Conservation (phyloP, 1,140 invertebrate genomes). For the Paraescarpia echinospica region DNA sequence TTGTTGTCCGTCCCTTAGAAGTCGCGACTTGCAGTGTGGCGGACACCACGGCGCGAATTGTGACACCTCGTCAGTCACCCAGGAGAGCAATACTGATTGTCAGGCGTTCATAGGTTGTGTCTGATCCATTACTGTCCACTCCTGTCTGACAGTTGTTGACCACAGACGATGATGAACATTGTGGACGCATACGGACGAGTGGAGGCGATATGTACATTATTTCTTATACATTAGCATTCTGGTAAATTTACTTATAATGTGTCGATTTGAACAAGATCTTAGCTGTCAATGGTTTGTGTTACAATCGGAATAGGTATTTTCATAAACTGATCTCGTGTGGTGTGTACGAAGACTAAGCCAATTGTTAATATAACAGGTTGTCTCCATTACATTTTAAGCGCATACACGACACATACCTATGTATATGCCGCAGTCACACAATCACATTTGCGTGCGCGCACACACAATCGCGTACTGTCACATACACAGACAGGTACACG, state of each 20-base stretch:
- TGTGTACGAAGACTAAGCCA: too few species aligned
- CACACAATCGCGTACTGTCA: not conserved
- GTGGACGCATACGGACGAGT: not conserved
- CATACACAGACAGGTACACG: too few species aligned
- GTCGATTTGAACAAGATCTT: too few species aligned
- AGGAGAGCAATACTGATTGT: not conserved
- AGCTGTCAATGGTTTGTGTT: too few species aligned
- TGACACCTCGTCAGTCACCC: not conserved
- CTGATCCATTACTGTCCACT: not conserved
- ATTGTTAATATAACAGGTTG: too few species aligned
- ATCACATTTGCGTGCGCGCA: not conserved
- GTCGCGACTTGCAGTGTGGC: too few species aligned
- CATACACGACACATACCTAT: not conserved
- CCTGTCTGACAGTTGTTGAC: not conserved
- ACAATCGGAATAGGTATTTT: too few species aligned
- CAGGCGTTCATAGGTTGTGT: not conserved
- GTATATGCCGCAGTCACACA: not conserved
- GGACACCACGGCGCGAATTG: not conserved
- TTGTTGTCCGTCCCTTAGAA: too few species aligned
- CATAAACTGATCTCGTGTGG: too few species aligned
- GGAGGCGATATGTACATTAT: not conserved
- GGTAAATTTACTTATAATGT: too few species aligned
- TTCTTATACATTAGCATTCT: too few species aligned
- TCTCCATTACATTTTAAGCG: too few species aligned
- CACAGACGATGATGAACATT: not conserved